These are phyloP conservation scores for Dufourea novaeangliae DNA, from an alignment of 1,140 invertebrate genomes.

Conservation along the genomic window DNA sequence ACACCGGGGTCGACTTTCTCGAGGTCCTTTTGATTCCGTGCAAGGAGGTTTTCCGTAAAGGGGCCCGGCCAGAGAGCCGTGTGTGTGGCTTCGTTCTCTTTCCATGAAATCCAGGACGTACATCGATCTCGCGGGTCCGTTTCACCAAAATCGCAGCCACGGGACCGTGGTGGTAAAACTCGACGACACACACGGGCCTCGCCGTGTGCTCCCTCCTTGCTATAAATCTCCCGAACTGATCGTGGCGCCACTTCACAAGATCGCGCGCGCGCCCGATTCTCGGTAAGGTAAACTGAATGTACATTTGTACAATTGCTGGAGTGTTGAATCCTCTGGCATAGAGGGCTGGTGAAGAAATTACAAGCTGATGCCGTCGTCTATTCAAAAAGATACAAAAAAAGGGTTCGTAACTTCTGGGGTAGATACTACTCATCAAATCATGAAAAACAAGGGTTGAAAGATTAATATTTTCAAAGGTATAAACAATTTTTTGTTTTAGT, in stretches of 20 bases:
- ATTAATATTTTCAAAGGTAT: no score
- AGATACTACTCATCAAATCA: no score
- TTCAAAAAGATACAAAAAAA: no score
- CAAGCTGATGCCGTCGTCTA: constrained; percentile 33
- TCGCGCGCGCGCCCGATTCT: constrained; percentile 47
- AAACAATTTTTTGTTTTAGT: no score
- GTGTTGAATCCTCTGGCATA: background rate
- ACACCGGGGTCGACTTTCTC: constrained; percentile 11
- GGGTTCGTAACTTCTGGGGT: no score
- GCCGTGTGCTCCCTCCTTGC: background rate
- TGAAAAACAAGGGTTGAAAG: no score
- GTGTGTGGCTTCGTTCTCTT: constrained; percentile 22
- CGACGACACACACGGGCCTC: constrained; percentile 33
- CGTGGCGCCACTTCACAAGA: constrained; percentile 42
- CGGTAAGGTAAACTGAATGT: constrained; percentile 44
- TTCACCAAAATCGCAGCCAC: constrained; percentile 45
- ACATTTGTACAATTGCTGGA: no score
- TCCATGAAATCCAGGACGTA: constrained; percentile 61
- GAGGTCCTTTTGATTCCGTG: constrained; percentile 7
- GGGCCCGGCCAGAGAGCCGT: background rate
- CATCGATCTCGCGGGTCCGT: constrained; percentile 64
- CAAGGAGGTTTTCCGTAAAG: constrained; percentile 12
- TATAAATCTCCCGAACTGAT: constrained; percentile 51
- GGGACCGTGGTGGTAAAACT: background rate
- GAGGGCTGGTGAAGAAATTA: constrained; percentile 34